These are phyloP conservation scores for Spodoptera littoralis DNA, from an alignment of 2,888 invertebrate genomes.

Conservation along the genomic window DNA sequence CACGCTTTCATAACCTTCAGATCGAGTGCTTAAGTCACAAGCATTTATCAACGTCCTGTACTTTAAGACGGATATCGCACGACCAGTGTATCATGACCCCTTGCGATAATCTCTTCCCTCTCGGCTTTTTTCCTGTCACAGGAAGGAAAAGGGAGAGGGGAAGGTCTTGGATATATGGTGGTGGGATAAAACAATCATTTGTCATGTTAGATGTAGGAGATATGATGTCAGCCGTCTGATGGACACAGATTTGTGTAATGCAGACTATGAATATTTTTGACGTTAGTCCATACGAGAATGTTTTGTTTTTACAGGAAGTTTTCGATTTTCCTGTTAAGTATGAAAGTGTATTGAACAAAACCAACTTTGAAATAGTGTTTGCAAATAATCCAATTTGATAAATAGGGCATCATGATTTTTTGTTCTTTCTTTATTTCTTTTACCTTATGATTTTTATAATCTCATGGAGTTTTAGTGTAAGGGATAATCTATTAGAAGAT, in stretches of 20 bases:
- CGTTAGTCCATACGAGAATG: too few relatives aligned
- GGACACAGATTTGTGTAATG: conserved; percentile 83
- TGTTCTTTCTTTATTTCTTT: too few relatives aligned
- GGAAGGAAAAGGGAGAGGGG: conserved; percentile 36
- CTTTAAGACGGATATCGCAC: conserved; percentile 71
- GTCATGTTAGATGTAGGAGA: conserved; percentile 84
- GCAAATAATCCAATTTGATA: too few relatives aligned
- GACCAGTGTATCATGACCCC: conserved; percentile 63
- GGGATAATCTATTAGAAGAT: too few relatives aligned
- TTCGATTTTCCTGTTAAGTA: conserved; percentile 12
- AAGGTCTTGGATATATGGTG: conserved; percentile 65
- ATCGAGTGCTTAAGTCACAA: conserved; percentile 46
- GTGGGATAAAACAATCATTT: conserved; percentile 74
- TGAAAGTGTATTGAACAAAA: too few relatives aligned
- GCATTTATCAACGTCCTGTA: conserved; percentile 74
- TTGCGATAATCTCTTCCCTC: conserved; percentile 11
- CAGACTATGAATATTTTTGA: conserved; percentile 80
- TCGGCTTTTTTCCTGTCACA: conserved; percentile 12
- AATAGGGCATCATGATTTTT: too few relatives aligned
- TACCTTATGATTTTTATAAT: too few relatives aligned
- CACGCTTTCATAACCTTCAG: conserved; percentile 24
- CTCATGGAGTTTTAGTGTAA: too few relatives aligned
- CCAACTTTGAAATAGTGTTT: too few relatives aligned
- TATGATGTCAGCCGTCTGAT: conserved; percentile 78
- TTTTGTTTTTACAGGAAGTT: neutral